phyloP scores from a whole-genome alignment of 2,888 invertebrate species.

The Chydorus sphaericus region DNA sequence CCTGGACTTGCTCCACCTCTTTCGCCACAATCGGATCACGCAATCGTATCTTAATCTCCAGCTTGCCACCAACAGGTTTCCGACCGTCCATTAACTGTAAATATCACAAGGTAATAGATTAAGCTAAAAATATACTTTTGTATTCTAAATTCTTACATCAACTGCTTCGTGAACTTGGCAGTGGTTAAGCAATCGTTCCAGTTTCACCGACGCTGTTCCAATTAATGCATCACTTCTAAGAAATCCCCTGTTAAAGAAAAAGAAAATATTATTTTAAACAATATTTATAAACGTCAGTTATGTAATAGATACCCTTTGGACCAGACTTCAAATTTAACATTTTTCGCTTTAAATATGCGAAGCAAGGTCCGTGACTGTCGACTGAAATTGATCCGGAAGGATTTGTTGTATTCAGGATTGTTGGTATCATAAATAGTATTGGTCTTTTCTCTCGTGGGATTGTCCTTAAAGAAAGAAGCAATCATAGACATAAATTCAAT shows the following conservation, averaged over 20 bases:
- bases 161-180: conserved; percentile 82
- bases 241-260: conserved; percentile 67
- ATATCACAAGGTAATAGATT: not conserved
- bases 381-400: conserved; percentile 62
- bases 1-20: conserved; percentile 72
- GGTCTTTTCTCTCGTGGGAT: conserved; percentile 51
- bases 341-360: conserved; percentile 73
- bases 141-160: conserved; percentile 51
- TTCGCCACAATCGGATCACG: conserved; percentile 77
- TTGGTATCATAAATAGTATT: conserved; percentile 64
- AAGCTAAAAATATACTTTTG: not conserved
- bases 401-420: conserved; percentile 74
- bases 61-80: conserved; percentile 69
- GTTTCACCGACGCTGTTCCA: conserved; percentile 66
- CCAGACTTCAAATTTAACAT: conserved; percentile 79
- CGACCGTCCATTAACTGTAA: conserved; percentile 75
- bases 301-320: conserved; percentile 63
- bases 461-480: conserved; percentile 25
- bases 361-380: conserved; percentile 64
- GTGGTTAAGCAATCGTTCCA: conserved; percentile 74
- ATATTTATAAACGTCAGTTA: conserved; percentile 2
- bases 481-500: not conserved
- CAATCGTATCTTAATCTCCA: conserved; percentile 74
- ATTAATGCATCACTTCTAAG: conserved; percentile 73
- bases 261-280: conserved; percentile 18